Evolutionary conservation across 2,888 invertebrate species (phyloP), one percentile per base, ranked within the genome.

Genomic region (Drosophila robusta): DNA sequence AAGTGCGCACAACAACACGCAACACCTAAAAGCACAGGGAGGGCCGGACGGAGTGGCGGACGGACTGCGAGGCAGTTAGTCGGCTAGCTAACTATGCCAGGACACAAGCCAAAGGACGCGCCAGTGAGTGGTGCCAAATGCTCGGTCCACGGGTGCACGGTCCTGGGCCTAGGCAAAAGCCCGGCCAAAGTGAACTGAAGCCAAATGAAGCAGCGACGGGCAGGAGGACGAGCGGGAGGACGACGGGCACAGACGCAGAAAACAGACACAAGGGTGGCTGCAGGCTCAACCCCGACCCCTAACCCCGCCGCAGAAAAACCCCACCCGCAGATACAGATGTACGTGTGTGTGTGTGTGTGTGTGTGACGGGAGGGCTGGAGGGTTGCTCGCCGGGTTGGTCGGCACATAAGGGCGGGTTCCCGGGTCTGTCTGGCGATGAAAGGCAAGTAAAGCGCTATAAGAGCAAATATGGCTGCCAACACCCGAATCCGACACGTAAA

Each of bases 391-490:
- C 75, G 79, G 79, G 79, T 66, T 78, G 75, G 57, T 50, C 36
- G 69, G 47, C 46, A 71, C 46, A 66, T 78, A 75, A 78, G 80
- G 75, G 79, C 57, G 79, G 75, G 60, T 75, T 78, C 34, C 55
- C 34, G 24, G 29, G 52, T 16, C n/a, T 29, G 55, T 8, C 54
- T 46, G 52, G 51, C 66, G 60, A 46, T 76, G 76, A 72, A 88
- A 83, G 89, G 75, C 87, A 86, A 90, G 87, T 80, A 89, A 86
- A 89, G 90, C 90, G 88, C 90, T 88, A 88, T 84, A 90, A 90
- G 90, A 91, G 91, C 91, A 91, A 91, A 91, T 91, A 91, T 91
- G 91, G 91, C 92, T 91, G 91, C 92, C 91, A 91, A 91, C 92
- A 91, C 91, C 91, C 91, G 91, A 88, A 90, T 90, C 90, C 91